phyloP scores from a whole-genome alignment of 2,113 vertebrate species.

The Coryphaenoides rupestris region DNA sequence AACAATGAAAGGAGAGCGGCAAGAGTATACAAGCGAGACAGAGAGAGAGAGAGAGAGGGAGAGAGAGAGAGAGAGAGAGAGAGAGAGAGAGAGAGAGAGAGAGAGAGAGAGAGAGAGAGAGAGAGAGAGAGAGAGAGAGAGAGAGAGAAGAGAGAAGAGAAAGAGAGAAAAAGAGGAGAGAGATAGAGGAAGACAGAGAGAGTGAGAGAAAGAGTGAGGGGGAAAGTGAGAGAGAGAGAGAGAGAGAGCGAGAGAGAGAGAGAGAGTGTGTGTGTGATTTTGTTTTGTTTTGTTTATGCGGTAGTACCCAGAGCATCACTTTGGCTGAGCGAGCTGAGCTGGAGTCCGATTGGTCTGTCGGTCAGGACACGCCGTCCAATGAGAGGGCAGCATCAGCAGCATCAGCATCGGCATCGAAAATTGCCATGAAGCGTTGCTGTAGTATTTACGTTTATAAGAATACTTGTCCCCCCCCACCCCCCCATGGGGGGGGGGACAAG shows the following conservation, averaged over 20 bases:
- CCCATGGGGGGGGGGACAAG: too few relatives aligned
- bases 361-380: slow-evolving; percentile 39
- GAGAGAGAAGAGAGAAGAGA: too few relatives aligned
- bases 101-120: too few relatives aligned
- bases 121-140: neutral
- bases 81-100: too few relatives aligned
- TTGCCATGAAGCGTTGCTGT: too few relatives aligned
- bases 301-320: slow-evolving; percentile 39
- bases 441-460: too few relatives aligned
- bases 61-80: too few relatives aligned
- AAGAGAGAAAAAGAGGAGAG: neutral
- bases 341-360: too few relatives aligned
- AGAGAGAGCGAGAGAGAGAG: slow-evolving; percentile 6
- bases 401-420: slow-evolving; percentile 42
- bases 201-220: slow-evolving; percentile 14
- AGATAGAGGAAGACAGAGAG: neutral
- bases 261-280: slow-evolving; percentile 7
- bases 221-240: neutral
- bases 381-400: slow-evolving; percentile 1
- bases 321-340: slow-evolving; percentile 34
- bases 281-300: slow-evolving; percentile 3
- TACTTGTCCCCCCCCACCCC: too few relatives aligned
- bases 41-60: too few relatives aligned
- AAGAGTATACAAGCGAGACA: too few relatives aligned
- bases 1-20: too few relatives aligned